Evolutionary conservation across 1,140 invertebrate species (phyloP).

Genomic region (Tetramorium parvispinum): DNA sequence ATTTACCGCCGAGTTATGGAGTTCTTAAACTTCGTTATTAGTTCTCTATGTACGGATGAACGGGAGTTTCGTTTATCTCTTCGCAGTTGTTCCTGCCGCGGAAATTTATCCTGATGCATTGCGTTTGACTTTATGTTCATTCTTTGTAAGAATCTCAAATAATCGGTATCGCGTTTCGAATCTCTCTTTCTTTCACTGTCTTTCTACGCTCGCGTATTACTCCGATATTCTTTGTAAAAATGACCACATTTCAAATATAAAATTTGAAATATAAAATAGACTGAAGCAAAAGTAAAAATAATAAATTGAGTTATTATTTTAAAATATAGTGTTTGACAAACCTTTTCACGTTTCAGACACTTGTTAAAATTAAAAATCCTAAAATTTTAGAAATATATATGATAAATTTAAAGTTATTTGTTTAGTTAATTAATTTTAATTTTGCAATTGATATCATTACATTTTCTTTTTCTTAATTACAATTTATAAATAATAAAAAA

Average conservation of each 20-base stretch:
- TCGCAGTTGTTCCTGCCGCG: slow-evolving; percentile 26
- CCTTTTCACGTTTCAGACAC: background rate
- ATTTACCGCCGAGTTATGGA: slow-evolving; percentile 59
- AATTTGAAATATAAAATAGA: background rate
- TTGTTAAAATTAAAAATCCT: background rate
- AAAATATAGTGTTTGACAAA: background rate
- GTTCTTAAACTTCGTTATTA: slow-evolving; percentile 63
- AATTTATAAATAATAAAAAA: background rate
- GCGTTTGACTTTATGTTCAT: slow-evolving; percentile 45
- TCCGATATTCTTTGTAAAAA: background rate
- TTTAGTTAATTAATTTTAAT: background rate
- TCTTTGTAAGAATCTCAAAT: slow-evolving; percentile 41
- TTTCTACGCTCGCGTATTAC: background rate
- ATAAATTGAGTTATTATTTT: background rate
- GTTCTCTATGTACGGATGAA: slow-evolving; percentile 56
- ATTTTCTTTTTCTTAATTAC: background rate
- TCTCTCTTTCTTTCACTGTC: background rate
- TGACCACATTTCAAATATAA: background rate
- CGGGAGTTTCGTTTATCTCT: slow-evolving; percentile 54
- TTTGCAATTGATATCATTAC: background rate
- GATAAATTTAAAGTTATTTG: background rate
- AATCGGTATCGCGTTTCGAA: slow-evolving; percentile 29
- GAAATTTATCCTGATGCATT: slow-evolving; percentile 54
- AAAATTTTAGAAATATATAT: background rate
- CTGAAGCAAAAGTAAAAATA: background rate